A percentile compares a stretch with the other conserved stretches of the same genome.
Conservation (phyloP, 2,797 vertebrate species). For the Bovichtus diacanthus region DNA sequence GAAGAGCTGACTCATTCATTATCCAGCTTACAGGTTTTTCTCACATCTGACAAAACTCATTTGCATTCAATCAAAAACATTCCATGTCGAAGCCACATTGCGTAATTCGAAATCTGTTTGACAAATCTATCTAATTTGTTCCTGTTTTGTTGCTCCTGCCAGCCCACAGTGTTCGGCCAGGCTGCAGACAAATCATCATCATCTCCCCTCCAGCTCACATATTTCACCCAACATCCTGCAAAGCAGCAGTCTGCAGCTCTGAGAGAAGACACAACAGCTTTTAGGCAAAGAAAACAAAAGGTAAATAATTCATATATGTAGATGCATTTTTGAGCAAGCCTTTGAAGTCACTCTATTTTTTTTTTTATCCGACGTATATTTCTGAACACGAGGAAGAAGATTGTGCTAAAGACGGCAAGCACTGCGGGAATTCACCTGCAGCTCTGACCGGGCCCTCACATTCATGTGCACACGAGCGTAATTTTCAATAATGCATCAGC, state of each 20-base stretch:
- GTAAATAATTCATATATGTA: slow-evolving; percentile 53
- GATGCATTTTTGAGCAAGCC: slow-evolving; percentile 8
- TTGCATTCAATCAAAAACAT: slow-evolving; percentile 21
- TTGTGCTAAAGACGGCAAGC: neutral
- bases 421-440: slow-evolving; percentile 1
- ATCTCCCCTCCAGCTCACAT: neutral
- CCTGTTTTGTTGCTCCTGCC: neutral
- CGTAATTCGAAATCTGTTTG: slow-evolving; percentile 23
- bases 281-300: slow-evolving; percentile 48
- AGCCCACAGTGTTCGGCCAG: neutral
- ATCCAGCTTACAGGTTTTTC: slow-evolving; percentile 15
- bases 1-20: slow-evolving; percentile 29
- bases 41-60: slow-evolving; percentile 35
- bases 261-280: slow-evolving; percentile 44
- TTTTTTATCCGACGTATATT: slow-evolving; percentile 6
- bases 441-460: neutral
- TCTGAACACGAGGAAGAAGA: neutral
- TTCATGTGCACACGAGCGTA: neutral
- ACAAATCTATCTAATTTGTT: slow-evolving; percentile 31
- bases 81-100: neutral
- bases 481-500: slow-evolving; percentile 54
- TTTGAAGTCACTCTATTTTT: slow-evolving; percentile 24
- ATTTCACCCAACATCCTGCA: slow-evolving; percentile 1
- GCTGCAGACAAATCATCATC: neutral
- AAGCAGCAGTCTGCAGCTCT: neutral